Evolutionary conservation across 2,113 vertebrate genomes (phyloP), one percentile per base, ranked within the genome.

Genomic region (Acrocephalus arundinaceus): DNA sequence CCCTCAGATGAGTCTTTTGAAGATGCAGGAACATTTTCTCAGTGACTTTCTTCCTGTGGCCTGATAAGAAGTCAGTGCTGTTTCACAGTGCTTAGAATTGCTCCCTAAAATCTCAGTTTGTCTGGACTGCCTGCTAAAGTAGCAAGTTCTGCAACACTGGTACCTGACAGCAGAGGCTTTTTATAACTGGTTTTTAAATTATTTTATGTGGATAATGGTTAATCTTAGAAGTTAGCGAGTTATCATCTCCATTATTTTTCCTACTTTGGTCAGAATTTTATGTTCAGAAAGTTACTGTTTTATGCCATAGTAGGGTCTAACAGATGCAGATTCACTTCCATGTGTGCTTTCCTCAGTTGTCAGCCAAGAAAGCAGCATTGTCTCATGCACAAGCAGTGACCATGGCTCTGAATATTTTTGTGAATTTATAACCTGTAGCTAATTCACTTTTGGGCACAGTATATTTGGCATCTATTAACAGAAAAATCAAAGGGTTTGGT

Each of bases 201-300:
- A 27, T 28, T 39, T 41, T 43, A 7, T 24, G 21, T 61, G 48
- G 35, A 7, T 46, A 28, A 46, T 0, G 0, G n/a, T 52, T 85
- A 14, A 57, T 55, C 45, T 58, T 49, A 45, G 57, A 65, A 48
- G 43, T 23, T 5, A 11, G 20, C 57, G 5, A 79, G 37, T 23
- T 61, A 13, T 7, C 37, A 31, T 52, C 19, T n/a, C 37, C 25
- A 65, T 9, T 62, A 13, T 58, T 82, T 90, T 90, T 55, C 61
- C 55, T 82, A 3, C 30, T 72, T 59, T 11, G 16, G 14, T 61
- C 16, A 59, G 45, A 39, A 52, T 74, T 54, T 65, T 57, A 9
- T 28, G 33, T 76, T 86, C 37, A 55, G 85, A 52, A 77, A 28
- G 39, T 61, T 62, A 3, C 1, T 18, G 4, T 58, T 58, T 48